These are phyloP conservation scores for Gadus chalcogrammus DNA, from an alignment of 2,113 vertebrate species.

Conservation along the genomic window DNA sequence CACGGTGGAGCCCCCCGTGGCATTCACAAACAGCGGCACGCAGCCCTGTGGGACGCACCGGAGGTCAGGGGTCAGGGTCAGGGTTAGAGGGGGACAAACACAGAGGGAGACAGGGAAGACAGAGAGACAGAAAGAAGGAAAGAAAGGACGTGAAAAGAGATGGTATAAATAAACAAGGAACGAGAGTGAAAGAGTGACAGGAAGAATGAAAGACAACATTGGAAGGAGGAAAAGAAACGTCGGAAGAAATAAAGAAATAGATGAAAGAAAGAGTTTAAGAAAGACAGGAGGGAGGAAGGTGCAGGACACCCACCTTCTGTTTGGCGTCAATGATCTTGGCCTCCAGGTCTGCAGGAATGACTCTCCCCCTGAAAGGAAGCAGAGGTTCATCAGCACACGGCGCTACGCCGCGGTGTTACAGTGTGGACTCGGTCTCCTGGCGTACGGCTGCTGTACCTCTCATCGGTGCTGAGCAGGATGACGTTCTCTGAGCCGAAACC, in stretches of 20 bases:
- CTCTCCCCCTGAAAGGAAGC: constrained; percentile 84
- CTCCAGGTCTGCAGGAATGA: constrained; percentile 96
- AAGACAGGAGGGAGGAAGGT: background rate
- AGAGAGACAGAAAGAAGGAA: background rate
- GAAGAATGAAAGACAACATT: background rate
- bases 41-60: constrained; percentile 74
- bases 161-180: background rate
- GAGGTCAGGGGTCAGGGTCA: background rate
- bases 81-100: constrained; percentile 7
- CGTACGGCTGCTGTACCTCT: constrained; percentile 76
- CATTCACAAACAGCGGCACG: constrained; percentile 91
- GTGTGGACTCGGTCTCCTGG: background rate
- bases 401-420: background rate
- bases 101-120: constrained; percentile 4
- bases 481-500: constrained; percentile 96
- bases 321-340: constrained; percentile 93
- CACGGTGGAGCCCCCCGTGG: constrained; percentile 93
- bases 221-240: background rate
- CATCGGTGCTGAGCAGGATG: constrained; percentile 91
- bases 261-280: background rate
- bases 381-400: background rate
- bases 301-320: constrained; percentile 82
- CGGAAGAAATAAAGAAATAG: background rate
- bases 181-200: background rate
- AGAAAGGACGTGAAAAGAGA: background rate